Evolutionary conservation across 2,888 invertebrate species (phyloP), one percentile per base, ranked within the genome.

Genomic region (Merodon equestris): DNA sequence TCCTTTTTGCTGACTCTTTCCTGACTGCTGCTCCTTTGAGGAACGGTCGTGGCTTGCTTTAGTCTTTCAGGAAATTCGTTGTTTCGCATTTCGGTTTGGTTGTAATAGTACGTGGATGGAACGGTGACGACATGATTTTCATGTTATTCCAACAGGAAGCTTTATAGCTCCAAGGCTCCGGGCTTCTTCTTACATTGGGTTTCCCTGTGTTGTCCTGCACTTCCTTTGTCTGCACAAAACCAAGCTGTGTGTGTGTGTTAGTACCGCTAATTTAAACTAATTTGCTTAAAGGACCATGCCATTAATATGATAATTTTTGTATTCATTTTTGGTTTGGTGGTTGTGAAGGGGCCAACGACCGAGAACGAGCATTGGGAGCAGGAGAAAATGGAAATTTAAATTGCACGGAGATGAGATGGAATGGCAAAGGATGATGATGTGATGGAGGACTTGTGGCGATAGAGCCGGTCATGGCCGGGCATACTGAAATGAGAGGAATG

Each of bases 261-360:
- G 64, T 47, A 50, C 51, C 61, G 76, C 56, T 72, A 71, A 76
- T 76, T 76, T 71, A 72, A 76, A 72, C 72, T 76, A 76, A 76
- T 72, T 76, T 76, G 76, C 66, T 76, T 66, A 61, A 76, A 66
- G 53, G 72, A 76, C 66, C 76, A 61, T 67, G 56, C 71, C 71
- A 76, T 76, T 72, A 76, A 76, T 72, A 76, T 76, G 76, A 66
- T 76, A 76, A 76, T 76, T 71, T 66, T 57, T 61, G 54, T 66
- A 38, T 53, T 66, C 53, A 63, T 76, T 71, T 71, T 51, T 45
- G 42, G 57, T 45, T 75, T n/a, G 27, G 2, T 27, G 27, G 27
- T 27, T 27, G 27, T 27, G 27, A 27, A 27, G 7, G 27, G 27
- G 27, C 27, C 27, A 27, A 27, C 27, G 27, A 27, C 14, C 51